Conservation (phyloP, 1,140 invertebrate genomes). For the Aphelinus certus region DNA sequence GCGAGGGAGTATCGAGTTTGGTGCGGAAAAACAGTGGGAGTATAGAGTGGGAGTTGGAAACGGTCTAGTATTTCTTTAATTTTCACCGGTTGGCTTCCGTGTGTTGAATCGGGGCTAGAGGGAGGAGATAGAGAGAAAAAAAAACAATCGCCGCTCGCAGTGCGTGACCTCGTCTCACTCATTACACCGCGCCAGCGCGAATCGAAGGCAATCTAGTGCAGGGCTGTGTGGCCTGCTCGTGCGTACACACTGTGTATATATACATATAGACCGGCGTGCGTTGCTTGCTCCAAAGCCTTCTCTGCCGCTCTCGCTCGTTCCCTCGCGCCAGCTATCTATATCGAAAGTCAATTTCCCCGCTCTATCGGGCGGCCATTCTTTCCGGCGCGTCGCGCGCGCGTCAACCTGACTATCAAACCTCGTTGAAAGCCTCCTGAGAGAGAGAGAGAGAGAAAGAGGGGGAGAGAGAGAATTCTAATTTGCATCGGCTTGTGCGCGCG, state of each 20-base stretch:
- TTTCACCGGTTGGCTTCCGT: too few species aligned
- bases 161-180: conserved; percentile 21
- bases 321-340: background rate
- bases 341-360: conserved; percentile 11
- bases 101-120: too few species aligned
- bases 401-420: background rate
- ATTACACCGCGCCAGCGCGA: conserved; percentile 7
- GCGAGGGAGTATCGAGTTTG: too few species aligned
- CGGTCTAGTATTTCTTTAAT: too few species aligned
- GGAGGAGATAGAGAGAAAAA: background rate
- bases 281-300: too few species aligned
- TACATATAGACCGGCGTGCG: background rate
- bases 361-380: conserved; percentile 1
- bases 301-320: background rate
- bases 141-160: conserved; percentile 8
- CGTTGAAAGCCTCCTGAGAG: background rate
- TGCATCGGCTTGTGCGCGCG: background rate
- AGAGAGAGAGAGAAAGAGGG: too few species aligned
- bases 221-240: background rate
- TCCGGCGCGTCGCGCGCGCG: background rate
- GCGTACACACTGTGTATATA: background rate
- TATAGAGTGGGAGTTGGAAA: too few species aligned
- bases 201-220: conserved; percentile 17
- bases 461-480: conserved; percentile 23
- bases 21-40: too few species aligned